A percentile compares a stretch with the other conserved stretches of the same genome.
phyloP scores from a whole-genome alignment of 1,140 invertebrate genomes.

The Adelges cooleyi region DNA sequence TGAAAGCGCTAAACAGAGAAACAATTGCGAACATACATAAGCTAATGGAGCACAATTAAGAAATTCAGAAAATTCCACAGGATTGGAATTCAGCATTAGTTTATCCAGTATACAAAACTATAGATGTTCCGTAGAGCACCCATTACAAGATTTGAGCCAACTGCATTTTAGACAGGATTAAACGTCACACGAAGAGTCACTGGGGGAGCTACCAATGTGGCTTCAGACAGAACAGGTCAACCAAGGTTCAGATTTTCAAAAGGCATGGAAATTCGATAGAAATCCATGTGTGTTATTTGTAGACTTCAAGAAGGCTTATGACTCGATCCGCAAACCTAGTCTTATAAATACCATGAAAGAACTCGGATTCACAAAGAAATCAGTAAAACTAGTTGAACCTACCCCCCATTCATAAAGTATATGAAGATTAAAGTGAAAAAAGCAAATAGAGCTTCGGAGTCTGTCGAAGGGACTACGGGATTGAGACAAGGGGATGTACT shows the following conservation, averaged over 20 bases:
- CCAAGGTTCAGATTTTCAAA: no score
- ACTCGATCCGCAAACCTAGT: constrained; percentile 4
- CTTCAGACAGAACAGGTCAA: no score
- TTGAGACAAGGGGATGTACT: not conserved
- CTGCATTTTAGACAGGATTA: no score
- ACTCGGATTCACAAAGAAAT: not conserved
- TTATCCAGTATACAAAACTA: not conserved
- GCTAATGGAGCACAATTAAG: not conserved
- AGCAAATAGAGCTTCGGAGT: not conserved
- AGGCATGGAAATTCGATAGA: no score
- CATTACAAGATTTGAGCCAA: no score
- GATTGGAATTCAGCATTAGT: not conserved
- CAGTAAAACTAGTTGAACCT: constrained; percentile 1
- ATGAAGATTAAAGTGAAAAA: not conserved
- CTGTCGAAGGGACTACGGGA: not conserved
- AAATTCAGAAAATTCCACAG: not conserved
- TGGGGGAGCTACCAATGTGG: no score
- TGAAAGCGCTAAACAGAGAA: not conserved
- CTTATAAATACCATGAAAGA: constrained; percentile 17
- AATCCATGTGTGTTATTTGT: no score
- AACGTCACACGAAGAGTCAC: no score
- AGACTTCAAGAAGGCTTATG: not conserved
- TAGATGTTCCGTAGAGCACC: no score
- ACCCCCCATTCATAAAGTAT: not conserved
- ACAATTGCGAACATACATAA: not conserved